These are phyloP conservation scores for Apeltes quadracus DNA, from an alignment of 2,113 vertebrate species.

Conservation along the genomic window DNA sequence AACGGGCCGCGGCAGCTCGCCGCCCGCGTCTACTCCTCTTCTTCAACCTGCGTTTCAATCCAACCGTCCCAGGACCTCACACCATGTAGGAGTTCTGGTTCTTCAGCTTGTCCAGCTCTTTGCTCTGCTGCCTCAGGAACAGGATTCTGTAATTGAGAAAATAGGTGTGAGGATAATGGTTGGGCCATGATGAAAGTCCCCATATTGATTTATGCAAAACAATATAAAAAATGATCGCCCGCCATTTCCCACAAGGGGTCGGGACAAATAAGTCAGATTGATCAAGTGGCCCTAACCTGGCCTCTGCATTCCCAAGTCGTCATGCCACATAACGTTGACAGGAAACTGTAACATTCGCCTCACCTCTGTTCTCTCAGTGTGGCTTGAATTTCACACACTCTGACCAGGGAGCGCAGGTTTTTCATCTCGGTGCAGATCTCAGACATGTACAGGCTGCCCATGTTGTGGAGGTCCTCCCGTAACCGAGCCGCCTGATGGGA, in stretches of 20 bases:
- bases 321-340: not conserved
- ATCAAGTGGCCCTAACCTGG: no score
- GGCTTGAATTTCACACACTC: constrained; percentile 99
- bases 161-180: not conserved
- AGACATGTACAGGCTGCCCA: constrained; percentile 98
- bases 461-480: constrained; percentile 95
- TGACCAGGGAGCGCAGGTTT: constrained; percentile 97
- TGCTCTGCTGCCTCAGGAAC: constrained; percentile 99
- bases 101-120: constrained; percentile 99
- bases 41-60: constrained; percentile 75
- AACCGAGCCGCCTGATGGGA: constrained; percentile 88
- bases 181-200: not conserved
- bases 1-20: constrained; percentile 60
- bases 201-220: not conserved
- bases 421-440: constrained; percentile 99
- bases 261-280: not conserved
- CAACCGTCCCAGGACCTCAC: constrained; percentile 84
- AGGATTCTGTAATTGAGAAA: constrained; percentile 86
- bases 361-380: constrained; percentile 98
- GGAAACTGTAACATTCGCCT: not conserved
- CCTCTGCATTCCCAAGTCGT: not conserved
- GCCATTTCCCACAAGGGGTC: no score
- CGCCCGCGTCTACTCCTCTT: constrained; percentile 42
- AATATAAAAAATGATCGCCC: no score
- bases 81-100: constrained; percentile 99